Evolutionary conservation across 2,888 invertebrate species (phyloP).

Genomic region (Cryptocephalus primarius): DNA sequence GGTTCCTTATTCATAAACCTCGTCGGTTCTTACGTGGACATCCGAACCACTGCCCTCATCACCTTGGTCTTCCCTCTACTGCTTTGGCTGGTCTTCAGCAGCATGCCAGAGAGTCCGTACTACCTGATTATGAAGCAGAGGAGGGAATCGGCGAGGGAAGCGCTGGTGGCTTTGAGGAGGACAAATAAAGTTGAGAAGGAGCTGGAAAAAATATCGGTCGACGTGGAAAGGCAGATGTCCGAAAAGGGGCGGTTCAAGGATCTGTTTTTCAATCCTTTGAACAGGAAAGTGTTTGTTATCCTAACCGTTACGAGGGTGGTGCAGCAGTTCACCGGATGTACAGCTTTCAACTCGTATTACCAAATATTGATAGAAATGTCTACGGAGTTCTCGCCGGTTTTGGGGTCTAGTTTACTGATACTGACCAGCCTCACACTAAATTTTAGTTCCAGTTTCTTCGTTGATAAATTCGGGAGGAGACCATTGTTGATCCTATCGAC

Average conservation of each 20-base stretch:
- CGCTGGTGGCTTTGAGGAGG: slow-evolving; percentile 20
- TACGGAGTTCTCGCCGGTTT: slow-evolving; percentile 22
- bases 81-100: slow-evolving; percentile 18
- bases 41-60: slow-evolving; percentile 13
- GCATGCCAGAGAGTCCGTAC: slow-evolving; percentile 31
- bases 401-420: slow-evolving; percentile 36
- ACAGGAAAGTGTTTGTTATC: slow-evolving; percentile 51
- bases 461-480: slow-evolving; percentile 25
- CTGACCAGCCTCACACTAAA: slow-evolving; percentile 31
- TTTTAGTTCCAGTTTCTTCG: slow-evolving; percentile 21
- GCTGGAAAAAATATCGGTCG: slow-evolving; percentile 15
- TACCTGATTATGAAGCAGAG: slow-evolving; percentile 22
- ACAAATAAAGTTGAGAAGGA: slow-evolving; percentile 22
- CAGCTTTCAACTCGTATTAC: slow-evolving; percentile 23
- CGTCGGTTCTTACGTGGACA: slow-evolving; percentile 21
- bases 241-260: slow-evolving; percentile 41
- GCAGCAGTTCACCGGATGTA: slow-evolving; percentile 25
- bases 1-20: slow-evolving; percentile 12
- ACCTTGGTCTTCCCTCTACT: slow-evolving; percentile 19
- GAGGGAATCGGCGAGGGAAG: slow-evolving; percentile 15
- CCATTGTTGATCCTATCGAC: slow-evolving; percentile 22
- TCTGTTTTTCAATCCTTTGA: slow-evolving; percentile 43
- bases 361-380: slow-evolving; percentile 30
- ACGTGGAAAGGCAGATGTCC: slow-evolving; percentile 26
- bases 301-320: slow-evolving; percentile 39